These are phyloP conservation scores for Adelphocoris suturalis DNA, from an alignment of 2,888 invertebrate species.

Conservation along the genomic window DNA sequence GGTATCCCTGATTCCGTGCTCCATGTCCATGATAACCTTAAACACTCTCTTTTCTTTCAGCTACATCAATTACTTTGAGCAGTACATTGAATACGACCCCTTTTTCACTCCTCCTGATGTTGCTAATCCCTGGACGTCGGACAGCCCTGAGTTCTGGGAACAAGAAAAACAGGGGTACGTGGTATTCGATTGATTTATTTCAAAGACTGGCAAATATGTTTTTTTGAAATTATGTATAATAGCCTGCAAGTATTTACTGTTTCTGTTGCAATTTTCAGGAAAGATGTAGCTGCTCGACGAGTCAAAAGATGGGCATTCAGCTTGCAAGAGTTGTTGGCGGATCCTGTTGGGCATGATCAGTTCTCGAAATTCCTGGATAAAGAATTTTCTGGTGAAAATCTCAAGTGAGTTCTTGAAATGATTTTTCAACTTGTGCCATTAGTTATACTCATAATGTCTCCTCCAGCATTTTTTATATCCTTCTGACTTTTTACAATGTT, in stretches of 20 bases:
- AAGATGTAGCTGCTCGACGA: conserved; percentile 94
- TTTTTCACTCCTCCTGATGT: conserved; percentile 95
- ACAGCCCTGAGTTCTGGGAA: conserved; percentile 98
- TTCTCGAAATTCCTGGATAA: conserved; percentile 97
- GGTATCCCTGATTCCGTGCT: background rate
- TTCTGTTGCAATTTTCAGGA: conserved; percentile 80
- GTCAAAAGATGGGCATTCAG: conserved; percentile 99
- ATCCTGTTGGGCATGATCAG: conserved; percentile 97
- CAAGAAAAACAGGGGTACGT: conserved; percentile 92
- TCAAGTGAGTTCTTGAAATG: conserved; percentile 85
- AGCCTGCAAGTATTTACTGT: too few species aligned
- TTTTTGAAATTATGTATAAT: too few species aligned
- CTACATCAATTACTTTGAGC: conserved; percentile 94
- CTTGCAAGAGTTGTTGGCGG: conserved; percentile 94
- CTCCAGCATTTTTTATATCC: too few species aligned
- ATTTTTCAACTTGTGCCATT: background rate
- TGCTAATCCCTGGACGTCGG: conserved; percentile 98
- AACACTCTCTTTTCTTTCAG: conserved; percentile 79
- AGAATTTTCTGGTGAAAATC: conserved; percentile 99
- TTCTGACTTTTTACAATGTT: too few species aligned
- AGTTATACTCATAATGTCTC: background rate
- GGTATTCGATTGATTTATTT: conserved; percentile 38
- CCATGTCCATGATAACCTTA: background rate
- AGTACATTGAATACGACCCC: conserved; percentile 97
- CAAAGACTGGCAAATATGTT: background rate